Evolutionary conservation across 2,888 invertebrate species (phyloP), one percentile per base, ranked within the genome.

Genomic region (Sesia apiformis): DNA sequence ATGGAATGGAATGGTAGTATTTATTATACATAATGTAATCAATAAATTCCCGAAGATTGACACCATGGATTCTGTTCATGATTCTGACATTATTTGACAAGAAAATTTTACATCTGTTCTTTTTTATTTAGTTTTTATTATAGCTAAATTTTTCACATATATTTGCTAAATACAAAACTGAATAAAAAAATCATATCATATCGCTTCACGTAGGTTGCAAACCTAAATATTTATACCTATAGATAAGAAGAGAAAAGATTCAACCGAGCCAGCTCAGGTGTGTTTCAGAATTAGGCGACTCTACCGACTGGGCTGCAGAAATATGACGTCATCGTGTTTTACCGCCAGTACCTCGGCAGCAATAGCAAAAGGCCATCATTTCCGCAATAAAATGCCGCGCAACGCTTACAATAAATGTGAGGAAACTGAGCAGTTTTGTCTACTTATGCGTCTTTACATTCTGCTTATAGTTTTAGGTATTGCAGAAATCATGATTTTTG

Each of bases 281-380:
- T 55, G 62, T 56, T 58, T 56, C 52, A 60, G 64, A 64, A 67
- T 69, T 67, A 69, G 64, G 61, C 58, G 63, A 63, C 60, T 63
- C 63, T 54, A 56, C 57, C 60, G 59, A 63, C 53, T 50, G 52
- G 53, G 52, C 61, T 58, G 63, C 60, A 61, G 67, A 74, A 72
- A 74, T 74, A 74, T 72, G 72, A 72, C 72, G 63, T 63, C 59
- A 55, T 56, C 60, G 61, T 76, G 77, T 76, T 74, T 76, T 76
- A 76, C 66, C 56, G 49, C 39, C 43, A 52, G 53, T 53, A 53
- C 6, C 54, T 56, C 23, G 49, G 38, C 50, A 38, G 38, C 50
- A 50, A 50, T 38, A 50, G 50, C 7, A 39, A 50, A 50, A 50
- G 8, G 50, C 39, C 38, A 7, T 50, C 50, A 50, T 50, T 50